A percentile compares a stretch with the other conserved stretches of the same genome.
Conservation (phyloP, 1,140 invertebrate genomes). For the Panulirus ornatus region DNA sequence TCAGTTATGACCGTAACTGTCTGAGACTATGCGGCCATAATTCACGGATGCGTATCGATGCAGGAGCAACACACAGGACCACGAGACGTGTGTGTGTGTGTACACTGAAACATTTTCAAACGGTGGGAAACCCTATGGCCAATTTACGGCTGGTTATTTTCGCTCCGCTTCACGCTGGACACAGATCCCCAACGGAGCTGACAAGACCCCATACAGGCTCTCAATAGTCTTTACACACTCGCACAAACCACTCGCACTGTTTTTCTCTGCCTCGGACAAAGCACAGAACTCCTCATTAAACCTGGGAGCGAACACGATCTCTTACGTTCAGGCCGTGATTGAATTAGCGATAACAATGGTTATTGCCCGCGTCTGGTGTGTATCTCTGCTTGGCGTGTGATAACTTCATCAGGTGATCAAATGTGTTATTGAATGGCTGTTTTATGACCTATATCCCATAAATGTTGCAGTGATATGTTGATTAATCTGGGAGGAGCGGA, state of each 20-base stretch:
- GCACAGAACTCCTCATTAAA: conserved; percentile 59
- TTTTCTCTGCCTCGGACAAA: conserved; percentile 47
- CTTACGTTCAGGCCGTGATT: conserved; percentile 66
- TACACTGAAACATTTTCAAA: conserved; percentile 44
- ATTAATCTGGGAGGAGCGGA: too few species aligned
- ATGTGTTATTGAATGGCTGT: conserved; percentile 31
- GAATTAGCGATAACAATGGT: conserved; percentile 68
- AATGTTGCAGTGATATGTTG: not conserved
- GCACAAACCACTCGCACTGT: conserved; percentile 65
- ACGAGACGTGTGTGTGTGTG: too few species aligned
- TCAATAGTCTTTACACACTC: conserved; percentile 71
- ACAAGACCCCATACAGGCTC: conserved; percentile 69
- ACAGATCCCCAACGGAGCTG: conserved; percentile 56
- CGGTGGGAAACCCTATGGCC: conserved; percentile 20
- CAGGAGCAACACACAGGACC: not conserved
- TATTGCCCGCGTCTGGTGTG: not conserved
- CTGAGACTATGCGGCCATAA: not conserved
- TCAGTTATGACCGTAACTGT: not conserved
- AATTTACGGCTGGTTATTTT: conserved; percentile 39
- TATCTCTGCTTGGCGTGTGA: conserved; percentile 17
- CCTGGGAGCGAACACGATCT: conserved; percentile 64
- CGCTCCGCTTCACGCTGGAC: conserved; percentile 63
- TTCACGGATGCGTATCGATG: not conserved
- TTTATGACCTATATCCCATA: not conserved
- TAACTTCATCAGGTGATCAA: conserved; percentile 47